Evolutionary conservation across 2,888 invertebrate genomes (phyloP), one percentile per base, ranked within the genome.

Genomic region (Macaria liturata): DNA sequence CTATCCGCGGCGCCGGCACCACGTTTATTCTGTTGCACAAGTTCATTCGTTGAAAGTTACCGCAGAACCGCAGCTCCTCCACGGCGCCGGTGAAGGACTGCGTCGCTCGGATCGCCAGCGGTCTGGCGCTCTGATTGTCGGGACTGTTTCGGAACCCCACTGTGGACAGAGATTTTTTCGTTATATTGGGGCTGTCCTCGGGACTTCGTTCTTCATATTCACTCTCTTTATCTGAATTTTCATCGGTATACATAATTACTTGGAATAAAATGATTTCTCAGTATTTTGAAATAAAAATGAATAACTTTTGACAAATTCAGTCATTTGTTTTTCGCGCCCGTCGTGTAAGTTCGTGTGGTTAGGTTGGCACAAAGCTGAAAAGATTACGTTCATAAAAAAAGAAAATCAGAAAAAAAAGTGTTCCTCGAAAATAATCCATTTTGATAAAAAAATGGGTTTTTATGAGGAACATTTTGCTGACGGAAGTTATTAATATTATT

Each of bases 31-130:
- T 76, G 55, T 84, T 86, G 54, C 81, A 79, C 30, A 90, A 61
- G 63, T 86, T 85, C 54, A 90, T 80, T 55, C 84, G 78, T 60
- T 89, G 87, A 43, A 86, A 84, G 62, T 88, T 89, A 8, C 79
- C 78, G 63, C 83, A 81, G 55, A 89, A 65, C 57, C 82, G 69
- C 20, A 91, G 72, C 65, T 91, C 91, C 55, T 91, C 91, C 6
- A 88, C 81, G 0, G 86, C 83, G 0, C 87, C 91, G 0, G 90
- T 88, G 53, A 90, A 88, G 7, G 91, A 91, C 66, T 91, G 91
- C 9, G 91, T 90, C 32, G 90, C 86, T 6, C 91, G 80, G 32
- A 90, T 70, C n/a, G 83, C 80, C 54, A 88, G 69, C 1, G 91
- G 90, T 49, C 86, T 74, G 5, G 80, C 84, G 63, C 76, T 83